These are phyloP conservation scores for Xanthorhoe spadicearia DNA, from an alignment of 2,888 invertebrate genomes.

Conservation along the genomic window DNA sequence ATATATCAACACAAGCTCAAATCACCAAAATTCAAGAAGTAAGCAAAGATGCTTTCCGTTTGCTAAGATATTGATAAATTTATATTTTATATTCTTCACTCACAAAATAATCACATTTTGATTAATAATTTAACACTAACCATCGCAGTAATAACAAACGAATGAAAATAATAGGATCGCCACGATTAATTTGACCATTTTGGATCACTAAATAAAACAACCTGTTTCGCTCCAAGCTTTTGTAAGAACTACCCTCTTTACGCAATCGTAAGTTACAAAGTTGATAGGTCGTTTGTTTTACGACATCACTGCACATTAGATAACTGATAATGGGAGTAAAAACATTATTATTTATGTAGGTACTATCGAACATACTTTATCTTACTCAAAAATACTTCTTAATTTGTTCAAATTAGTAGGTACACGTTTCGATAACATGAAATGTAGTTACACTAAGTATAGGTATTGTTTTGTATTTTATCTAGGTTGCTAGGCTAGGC, in stretches of 20 bases:
- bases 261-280: constrained; percentile 41
- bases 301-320: constrained; percentile 33
- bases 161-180: constrained; percentile 8
- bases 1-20: constrained; percentile 5
- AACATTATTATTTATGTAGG: not conserved
- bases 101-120: not conserved
- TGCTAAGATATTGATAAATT: not conserved
- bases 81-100: not conserved
- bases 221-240: constrained; percentile 17
- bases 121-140: constrained; percentile 13
- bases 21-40: not conserved
- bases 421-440: not conserved
- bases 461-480: too few relatives aligned
- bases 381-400: not conserved
- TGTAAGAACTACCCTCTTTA: constrained; percentile 52
- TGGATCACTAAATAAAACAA: constrained; percentile 3
- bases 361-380: not conserved
- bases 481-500: too few relatives aligned
- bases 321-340: constrained; percentile 19
- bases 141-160: constrained; percentile 15
- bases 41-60: not conserved
- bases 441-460: not conserved
- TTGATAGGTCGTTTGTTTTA: constrained; percentile 52
- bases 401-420: not conserved
- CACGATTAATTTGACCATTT: constrained; percentile 25